Evolutionary conservation across 2,113 vertebrate species (phyloP).

Genomic region (human): DNA sequence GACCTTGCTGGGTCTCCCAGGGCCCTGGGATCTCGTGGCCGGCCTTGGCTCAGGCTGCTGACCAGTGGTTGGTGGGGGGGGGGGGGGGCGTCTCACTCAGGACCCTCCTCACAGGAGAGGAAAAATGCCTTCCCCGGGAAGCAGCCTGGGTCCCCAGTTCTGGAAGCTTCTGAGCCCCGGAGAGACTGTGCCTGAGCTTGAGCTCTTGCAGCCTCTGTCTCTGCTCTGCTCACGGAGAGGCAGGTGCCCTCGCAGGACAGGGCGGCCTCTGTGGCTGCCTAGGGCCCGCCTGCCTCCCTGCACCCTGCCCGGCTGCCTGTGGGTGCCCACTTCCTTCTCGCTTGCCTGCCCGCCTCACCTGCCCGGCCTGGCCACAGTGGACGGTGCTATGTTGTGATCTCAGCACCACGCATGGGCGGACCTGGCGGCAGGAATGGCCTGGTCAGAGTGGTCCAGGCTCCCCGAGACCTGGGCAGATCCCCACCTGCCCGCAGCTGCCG

Average conservation of each 20-base stretch:
- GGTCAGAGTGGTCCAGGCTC: too few relatives aligned
- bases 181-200: not conserved
- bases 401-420: fast-evolving
- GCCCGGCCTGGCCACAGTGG: fast-evolving
- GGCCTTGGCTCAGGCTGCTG: too few relatives aligned
- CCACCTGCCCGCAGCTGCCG: fast-evolving
- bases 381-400: not conserved
- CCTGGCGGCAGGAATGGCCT: fast-evolving
- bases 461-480: not conserved
- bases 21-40: too few relatives aligned
- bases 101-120: not conserved
- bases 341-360: not conserved
- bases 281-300: too few relatives aligned
- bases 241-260: fast-evolving
- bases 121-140: not conserved
- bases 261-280: fast-evolving
- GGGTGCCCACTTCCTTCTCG: too few relatives aligned
- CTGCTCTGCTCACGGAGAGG: not conserved
- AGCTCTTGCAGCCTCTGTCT: too few relatives aligned
- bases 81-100: not conserved
- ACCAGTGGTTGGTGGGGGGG: fast-evolving
- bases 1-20: not conserved
- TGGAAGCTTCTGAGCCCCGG: not conserved
- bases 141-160: not conserved
- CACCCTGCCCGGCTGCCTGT: fast-evolving